Evolutionary conservation across 2,888 invertebrate species (phyloP).

Genomic region (Steromphala cineraria): DNA sequence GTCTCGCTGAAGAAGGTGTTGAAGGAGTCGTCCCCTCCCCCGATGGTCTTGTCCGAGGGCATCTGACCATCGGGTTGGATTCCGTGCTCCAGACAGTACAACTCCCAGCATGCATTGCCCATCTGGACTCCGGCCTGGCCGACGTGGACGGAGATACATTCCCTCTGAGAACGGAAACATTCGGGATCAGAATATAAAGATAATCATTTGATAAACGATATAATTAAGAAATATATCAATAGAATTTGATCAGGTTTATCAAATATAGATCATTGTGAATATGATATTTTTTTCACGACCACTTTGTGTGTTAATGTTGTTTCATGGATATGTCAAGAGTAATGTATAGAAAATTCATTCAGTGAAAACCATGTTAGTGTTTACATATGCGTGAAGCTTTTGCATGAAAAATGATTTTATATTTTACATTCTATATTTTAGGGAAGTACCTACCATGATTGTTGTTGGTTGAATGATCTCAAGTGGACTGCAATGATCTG

Average conservation of each 20-base stretch:
- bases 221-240: too few relatives aligned
- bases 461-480: neutral
- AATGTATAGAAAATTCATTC: too few relatives aligned
- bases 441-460: neutral
- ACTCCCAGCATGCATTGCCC: slow-evolving; percentile 8
- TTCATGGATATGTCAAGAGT: too few relatives aligned
- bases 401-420: too few relatives aligned
- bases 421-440: too few relatives aligned
- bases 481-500: neutral
- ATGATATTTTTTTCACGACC: too few relatives aligned
- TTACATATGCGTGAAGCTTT: too few relatives aligned
- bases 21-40: slow-evolving; percentile 8
- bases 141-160: slow-evolving; percentile 3
- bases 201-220: too few relatives aligned
- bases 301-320: too few relatives aligned
- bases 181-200: neutral
- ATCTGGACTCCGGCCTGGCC: slow-evolving; percentile 2
- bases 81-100: neutral
- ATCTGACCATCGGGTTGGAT: neutral
- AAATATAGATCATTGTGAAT: too few relatives aligned
- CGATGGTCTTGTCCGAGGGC: slow-evolving; percentile 7
- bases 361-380: too few relatives aligned
- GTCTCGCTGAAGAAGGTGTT: slow-evolving; percentile 10
- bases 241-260: too few relatives aligned
- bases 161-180: neutral